Conservation (phyloP, 2,113 vertebrate genomes). For the Bubo bubo region DNA sequence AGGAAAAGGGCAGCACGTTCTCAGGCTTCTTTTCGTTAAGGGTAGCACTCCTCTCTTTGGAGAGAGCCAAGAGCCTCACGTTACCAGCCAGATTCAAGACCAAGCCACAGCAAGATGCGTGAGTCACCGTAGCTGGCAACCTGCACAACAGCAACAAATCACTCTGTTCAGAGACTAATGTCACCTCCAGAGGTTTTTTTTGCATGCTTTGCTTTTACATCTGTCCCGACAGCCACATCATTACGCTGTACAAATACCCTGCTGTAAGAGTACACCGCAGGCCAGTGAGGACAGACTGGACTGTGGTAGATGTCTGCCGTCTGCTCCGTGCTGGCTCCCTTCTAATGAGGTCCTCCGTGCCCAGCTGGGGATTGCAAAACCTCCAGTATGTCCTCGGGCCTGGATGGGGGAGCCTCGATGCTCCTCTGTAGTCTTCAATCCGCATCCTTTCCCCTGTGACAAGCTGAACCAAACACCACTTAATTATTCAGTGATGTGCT, state of each 20-base stretch:
- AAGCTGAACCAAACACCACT: not conserved
- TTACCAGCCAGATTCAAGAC: not conserved
- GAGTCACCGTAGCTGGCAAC: not conserved
- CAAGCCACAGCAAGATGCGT: not conserved
- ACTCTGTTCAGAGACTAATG: not conserved
- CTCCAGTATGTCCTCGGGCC: not conserved
- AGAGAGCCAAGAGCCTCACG: not conserved
- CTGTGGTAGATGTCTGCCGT: not conserved
- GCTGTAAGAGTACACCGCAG: not conserved
- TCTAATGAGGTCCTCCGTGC: not conserved
- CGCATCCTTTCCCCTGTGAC: not conserved
- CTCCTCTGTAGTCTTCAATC: not conserved
- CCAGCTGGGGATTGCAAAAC: not conserved
- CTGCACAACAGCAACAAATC: not conserved
- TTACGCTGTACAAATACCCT: fast-evolving
- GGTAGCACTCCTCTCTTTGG: not conserved
- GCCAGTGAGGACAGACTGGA: not conserved
- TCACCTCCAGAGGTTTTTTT: not conserved
- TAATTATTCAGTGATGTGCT: not conserved
- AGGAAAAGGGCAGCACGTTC: not conserved
- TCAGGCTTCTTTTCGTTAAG: not conserved
- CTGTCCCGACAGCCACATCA: not conserved
- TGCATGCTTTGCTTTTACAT: not conserved
- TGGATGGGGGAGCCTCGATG: not conserved
- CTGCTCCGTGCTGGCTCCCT: not conserved